Evolutionary conservation across 2,888 invertebrate genomes (phyloP), one percentile per base, ranked within the genome.

Genomic region (Galerucella nymphaeae): DNA sequence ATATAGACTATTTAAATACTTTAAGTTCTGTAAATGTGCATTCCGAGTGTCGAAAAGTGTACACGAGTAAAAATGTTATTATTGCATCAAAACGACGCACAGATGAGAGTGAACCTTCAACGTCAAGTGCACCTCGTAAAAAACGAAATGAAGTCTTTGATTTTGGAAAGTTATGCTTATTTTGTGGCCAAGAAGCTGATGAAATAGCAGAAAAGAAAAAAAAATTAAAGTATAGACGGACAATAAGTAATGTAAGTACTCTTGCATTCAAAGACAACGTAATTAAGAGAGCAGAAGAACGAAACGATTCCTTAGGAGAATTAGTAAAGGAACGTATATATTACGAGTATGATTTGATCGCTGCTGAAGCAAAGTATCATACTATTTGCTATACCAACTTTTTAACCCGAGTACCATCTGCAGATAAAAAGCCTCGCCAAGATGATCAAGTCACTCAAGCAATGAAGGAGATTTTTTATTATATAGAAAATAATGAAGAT

Each of bases 231-330:
- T 80, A 83, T 66, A 75, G 79, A 79, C 81, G 82, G 71, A 80
- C 69, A 72, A 61, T 50, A 1, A 68, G 50, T 38, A 68, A 68
- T 30, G 59, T 68, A 18, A 68, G 61, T 67, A 67, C 50, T 59
- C 80, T 82, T 78, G 82, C 72, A 75, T 84, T 84, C 74, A 83
- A 82, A 84, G 81, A 83, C 75, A 82, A 78, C 69, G 79, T 83
- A 64, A 81, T 84, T 55, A 83, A 83, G 75, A 82, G 58, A 82
- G 83, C 83, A 82, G 81, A 82, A 80, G 81, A 83, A 83, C 84
- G 81, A 64, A 38, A 14, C 53, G 76, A 76, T 67, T 82, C 83
- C 82, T 71, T 68, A 23, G 69, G 65, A 70, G 20, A 70, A 64
- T 79, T 81, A 76, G 80, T 84, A 69, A 76, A 74, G 45, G 45